These are phyloP conservation scores for Hippocampus abdominalis DNA, from an alignment of 2,113 vertebrate species.

Conservation along the genomic window DNA sequence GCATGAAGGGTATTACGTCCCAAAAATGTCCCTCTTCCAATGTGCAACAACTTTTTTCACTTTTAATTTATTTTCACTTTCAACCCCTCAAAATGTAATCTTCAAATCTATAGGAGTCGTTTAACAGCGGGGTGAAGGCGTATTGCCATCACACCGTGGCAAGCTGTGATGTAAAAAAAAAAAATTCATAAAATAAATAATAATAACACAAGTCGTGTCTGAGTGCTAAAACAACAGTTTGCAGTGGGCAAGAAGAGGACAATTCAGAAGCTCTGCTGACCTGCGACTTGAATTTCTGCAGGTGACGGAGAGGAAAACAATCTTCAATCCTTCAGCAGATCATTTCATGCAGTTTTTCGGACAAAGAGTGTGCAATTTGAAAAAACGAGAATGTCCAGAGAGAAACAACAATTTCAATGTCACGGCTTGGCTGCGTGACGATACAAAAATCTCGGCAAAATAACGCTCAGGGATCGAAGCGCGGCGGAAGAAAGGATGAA, in stretches of 20 bases:
- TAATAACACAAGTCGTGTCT: neutral
- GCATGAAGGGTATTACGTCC: too few relatives aligned
- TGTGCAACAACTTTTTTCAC: too few relatives aligned
- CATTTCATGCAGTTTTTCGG: neutral
- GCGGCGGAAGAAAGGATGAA: neutral
- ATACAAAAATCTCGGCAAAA: neutral
- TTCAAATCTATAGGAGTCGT: neutral
- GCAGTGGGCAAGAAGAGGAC: neutral
- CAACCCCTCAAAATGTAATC: too few relatives aligned
- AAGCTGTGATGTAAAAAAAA: neutral
- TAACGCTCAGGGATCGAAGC: neutral
- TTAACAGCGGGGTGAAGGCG: neutral
- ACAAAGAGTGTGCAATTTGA: neutral
- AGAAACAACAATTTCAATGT: neutral
- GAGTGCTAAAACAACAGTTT: neutral
- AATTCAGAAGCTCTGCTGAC: neutral
- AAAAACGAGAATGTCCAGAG: neutral
- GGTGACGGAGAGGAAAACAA: neutral
- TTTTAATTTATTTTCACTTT: too few relatives aligned
- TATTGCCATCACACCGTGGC: conserved; percentile 1
- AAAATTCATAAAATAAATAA: too few relatives aligned
- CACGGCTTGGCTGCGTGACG: neutral
- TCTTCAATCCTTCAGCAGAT: neutral
- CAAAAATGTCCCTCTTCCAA: too few relatives aligned
- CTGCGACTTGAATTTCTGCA: neutral